A percentile compares a stretch with the other conserved stretches of the same genome.
Evolutionary conservation across 2,888 invertebrate genomes (phyloP).

Genomic region (Amiota communis): DNA sequence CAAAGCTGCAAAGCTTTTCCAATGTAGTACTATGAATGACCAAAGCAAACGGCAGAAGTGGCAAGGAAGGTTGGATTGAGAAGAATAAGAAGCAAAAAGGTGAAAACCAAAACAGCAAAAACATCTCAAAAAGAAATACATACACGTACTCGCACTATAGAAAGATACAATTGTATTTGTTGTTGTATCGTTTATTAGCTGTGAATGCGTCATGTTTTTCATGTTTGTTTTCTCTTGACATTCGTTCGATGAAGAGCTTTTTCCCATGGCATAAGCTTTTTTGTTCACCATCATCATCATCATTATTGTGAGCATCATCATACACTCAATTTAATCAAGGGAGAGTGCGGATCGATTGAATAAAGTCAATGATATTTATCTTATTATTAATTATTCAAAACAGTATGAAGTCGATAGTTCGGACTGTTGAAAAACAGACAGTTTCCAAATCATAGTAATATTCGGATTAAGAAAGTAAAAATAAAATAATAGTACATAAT

Average conservation of each 20-base stretch:
- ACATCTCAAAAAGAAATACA: not conserved
- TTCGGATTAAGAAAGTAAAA: too few species aligned
- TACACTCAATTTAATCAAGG: too few species aligned
- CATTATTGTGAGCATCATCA: too few species aligned
- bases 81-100: not conserved
- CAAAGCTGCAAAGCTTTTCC: not conserved
- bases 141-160: not conserved
- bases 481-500: too few species aligned
- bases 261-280: conserved; percentile 4
- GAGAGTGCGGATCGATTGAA: too few species aligned
- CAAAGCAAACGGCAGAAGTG: not conserved
- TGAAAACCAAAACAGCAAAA: not conserved
- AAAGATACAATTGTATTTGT: not conserved
- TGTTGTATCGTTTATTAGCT: conserved; percentile 13
- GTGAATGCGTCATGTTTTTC: conserved; percentile 22
- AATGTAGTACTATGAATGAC: not conserved
- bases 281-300: not conserved
- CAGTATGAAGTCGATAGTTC: too few species aligned
- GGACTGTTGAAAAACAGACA: too few species aligned
- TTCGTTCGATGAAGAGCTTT: not conserved
- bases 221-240: not conserved
- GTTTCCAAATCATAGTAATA: too few species aligned
- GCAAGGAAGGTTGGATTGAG: not conserved
- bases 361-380: too few species aligned
- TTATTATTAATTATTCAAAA: too few species aligned